A percentile compares a stretch with the other conserved stretches of the same genome.
phyloP scores from a whole-genome alignment of 2,888 invertebrate genomes.

The Dryomyza anilis region DNA sequence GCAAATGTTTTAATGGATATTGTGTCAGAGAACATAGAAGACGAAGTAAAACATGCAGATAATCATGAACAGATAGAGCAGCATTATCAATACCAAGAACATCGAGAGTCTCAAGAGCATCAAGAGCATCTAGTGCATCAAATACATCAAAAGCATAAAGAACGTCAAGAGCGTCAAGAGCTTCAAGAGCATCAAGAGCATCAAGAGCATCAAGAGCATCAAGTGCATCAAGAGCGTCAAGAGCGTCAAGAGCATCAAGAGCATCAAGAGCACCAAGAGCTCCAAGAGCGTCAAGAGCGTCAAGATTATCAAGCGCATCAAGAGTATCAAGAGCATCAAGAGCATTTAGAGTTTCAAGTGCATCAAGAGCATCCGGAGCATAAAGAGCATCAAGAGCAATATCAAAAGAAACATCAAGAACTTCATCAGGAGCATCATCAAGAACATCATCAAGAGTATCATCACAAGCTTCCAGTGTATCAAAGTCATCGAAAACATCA shows the following conservation, averaged over 20 bases:
- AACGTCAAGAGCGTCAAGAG: not conserved
- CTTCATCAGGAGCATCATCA: no score
- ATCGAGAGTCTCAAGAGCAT: no score
- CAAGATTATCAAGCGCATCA: conserved; percentile 19
- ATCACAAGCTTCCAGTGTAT: not conserved
- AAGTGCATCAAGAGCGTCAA: not conserved
- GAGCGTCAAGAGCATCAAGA: not conserved
- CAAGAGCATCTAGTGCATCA: no score
- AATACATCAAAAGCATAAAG: no score
- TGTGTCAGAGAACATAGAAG: no score
- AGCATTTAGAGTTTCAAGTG: conserved; percentile 13
- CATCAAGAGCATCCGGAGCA: not conserved
- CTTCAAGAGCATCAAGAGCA: not conserved
- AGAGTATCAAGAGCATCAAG: not conserved
- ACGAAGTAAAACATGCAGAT: no score
- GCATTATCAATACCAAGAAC: no score
- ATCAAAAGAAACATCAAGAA: conserved; percentile 4
- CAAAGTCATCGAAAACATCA: not conserved
- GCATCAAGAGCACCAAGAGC: conserved; percentile 10
- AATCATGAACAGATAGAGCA: no score
- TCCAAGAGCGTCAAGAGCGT: not conserved
- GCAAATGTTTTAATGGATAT: no score
- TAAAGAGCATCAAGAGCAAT: not conserved
- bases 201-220: not conserved
- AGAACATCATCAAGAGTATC: not conserved